A percentile compares a stretch with the other conserved stretches of the same genome.
Evolutionary conservation across 1,140 invertebrate species (phyloP).

Genomic region (Bombus sibiricus): DNA sequence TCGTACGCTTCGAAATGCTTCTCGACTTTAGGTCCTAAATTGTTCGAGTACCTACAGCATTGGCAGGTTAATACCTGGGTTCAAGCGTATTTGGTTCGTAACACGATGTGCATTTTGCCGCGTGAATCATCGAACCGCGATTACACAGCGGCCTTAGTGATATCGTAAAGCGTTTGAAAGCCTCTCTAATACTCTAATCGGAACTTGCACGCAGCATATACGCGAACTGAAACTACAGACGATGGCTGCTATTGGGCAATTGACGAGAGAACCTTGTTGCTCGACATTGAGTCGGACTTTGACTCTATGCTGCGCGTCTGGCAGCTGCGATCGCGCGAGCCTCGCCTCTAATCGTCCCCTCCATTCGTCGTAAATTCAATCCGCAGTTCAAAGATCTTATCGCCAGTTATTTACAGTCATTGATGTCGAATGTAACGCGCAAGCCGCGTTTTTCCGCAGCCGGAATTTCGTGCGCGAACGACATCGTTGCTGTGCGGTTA

Average conservation of each 20-base stretch:
- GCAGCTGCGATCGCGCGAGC: constrained; percentile 8
- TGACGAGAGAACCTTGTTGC: constrained; percentile 40
- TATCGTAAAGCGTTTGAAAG: background rate
- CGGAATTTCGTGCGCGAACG: background rate
- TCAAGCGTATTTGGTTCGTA: background rate
- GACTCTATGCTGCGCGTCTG: constrained; percentile 32
- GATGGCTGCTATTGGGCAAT: constrained; percentile 34
- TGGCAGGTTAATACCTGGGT: background rate
- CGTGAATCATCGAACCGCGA: constrained; percentile 30
- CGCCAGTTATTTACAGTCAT: constrained; percentile 5
- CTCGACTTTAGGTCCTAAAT: background rate
- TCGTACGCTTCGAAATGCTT: background rate
- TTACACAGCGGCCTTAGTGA: background rate
- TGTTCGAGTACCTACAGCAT: background rate
- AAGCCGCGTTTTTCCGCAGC: background rate
- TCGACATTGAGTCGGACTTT: constrained; percentile 57
- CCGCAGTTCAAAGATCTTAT: constrained; percentile 32
- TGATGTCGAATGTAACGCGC: background rate
- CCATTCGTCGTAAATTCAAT: constrained; percentile 4
- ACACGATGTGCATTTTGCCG: background rate
- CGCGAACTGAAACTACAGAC: background rate
- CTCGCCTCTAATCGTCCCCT: constrained; percentile 37
- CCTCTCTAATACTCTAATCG: background rate
- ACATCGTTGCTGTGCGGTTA: background rate
- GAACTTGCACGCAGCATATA: background rate